Evolutionary conservation across 2,797 vertebrate species (phyloP).

Genomic region (Ambastaia sidthimunki): DNA sequence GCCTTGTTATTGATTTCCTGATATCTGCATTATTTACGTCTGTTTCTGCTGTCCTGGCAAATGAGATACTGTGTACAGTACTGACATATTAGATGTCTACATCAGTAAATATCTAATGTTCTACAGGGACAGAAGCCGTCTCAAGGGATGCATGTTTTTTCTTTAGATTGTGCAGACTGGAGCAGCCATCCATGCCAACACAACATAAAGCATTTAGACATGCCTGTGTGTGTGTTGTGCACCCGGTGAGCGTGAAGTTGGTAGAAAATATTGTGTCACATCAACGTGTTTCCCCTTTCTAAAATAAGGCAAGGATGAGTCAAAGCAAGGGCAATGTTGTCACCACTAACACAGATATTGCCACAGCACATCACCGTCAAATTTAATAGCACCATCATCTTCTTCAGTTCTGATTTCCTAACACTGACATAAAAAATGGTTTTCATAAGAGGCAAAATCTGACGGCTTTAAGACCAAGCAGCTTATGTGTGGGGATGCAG

Average conservation of each 20-base stretch:
- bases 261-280: conserved; percentile 41
- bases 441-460: too few relatives aligned
- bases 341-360: conserved; percentile 30
- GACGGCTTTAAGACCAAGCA: too few relatives aligned
- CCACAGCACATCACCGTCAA: conserved; percentile 28
- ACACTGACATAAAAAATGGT: too few relatives aligned
- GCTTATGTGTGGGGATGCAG: too few relatives aligned
- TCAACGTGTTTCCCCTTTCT: conserved; percentile 45
- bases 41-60: conserved; percentile 39
- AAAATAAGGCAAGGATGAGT: conserved; percentile 46
- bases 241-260: conserved; percentile 34
- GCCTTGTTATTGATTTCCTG: conserved; percentile 29
- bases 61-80: neutral
- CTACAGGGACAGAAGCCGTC: conserved; percentile 21
- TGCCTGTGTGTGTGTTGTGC: conserved; percentile 13
- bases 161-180: conserved; percentile 31
- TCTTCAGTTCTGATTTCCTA: too few relatives aligned
- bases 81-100: conserved; percentile 24
- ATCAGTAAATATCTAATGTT: conserved; percentile 36
- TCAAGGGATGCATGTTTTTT: conserved; percentile 11
- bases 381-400: conserved; percentile 8
- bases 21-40: conserved; percentile 74
- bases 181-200: conserved; percentile 24
- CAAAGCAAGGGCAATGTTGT: conserved; percentile 27
- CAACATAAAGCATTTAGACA: conserved; percentile 21